Conservation (phyloP, 2,888 invertebrate species). For the Cephus pygmeus region DNA sequence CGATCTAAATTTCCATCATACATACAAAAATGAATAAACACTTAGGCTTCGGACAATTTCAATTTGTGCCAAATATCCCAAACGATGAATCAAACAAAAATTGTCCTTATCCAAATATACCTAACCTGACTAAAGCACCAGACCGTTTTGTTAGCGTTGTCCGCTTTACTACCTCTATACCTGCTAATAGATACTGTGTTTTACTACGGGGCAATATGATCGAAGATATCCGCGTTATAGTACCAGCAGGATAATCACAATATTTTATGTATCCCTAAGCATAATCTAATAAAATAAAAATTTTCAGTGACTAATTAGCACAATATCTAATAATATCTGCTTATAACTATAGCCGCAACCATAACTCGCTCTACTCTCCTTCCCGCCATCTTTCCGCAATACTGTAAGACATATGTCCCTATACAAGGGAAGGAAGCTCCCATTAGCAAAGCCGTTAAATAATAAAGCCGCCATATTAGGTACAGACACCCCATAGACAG, state of each 20-base stretch:
- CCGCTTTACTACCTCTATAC: background rate
- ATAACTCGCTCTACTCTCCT: background rate
- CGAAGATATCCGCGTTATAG: background rate
- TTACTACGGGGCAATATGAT: background rate
- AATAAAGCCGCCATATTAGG: slow-evolving; percentile 57
- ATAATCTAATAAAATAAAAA: background rate
- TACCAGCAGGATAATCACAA: background rate
- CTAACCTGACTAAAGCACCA: background rate
- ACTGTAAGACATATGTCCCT: background rate
- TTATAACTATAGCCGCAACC: background rate
- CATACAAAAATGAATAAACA: background rate
- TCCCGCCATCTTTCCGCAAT: background rate
- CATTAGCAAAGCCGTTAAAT: slow-evolving; percentile 58
- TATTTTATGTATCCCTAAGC: background rate
- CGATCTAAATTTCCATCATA: background rate
- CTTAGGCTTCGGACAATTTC: background rate
- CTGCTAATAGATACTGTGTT: background rate
- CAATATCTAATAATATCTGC: background rate
- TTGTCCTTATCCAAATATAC: background rate
- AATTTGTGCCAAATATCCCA: background rate
- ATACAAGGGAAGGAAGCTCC: slow-evolving; percentile 24
- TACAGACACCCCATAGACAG: slow-evolving; percentile 44
- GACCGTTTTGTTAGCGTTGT: background rate
- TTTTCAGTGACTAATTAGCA: background rate
- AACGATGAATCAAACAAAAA: background rate